A percentile compares a stretch with the other conserved stretches of the same genome.
Evolutionary conservation across 2,113 vertebrate species (phyloP).

Genomic region (Cisticola juncidis): DNA sequence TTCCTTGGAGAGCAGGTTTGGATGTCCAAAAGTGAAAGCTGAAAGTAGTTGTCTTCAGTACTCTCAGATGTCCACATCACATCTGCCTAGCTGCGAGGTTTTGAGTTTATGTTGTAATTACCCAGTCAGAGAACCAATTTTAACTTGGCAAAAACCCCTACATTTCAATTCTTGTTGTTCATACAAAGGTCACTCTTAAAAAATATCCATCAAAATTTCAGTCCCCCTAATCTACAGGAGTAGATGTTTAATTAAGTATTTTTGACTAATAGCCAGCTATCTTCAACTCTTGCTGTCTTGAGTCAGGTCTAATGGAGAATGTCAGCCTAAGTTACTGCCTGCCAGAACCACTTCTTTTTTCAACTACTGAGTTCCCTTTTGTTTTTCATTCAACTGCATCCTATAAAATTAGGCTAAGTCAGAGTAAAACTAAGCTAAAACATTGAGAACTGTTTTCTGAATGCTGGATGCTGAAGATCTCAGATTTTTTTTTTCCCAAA

Average conservation of each 20-base stretch:
- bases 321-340: background rate
- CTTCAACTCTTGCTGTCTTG: background rate
- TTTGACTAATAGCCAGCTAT: background rate
- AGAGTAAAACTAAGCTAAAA: background rate
- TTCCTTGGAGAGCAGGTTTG: background rate
- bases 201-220: background rate
- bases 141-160: background rate
- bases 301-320: background rate
- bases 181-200: background rate
- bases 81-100: background rate
- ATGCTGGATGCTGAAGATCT: background rate
- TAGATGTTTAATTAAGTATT: background rate
- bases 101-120: background rate
- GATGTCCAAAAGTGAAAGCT: rapidly evolving
- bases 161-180: background rate
- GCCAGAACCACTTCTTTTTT: background rate
- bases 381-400: background rate
- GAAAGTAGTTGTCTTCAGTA: background rate
- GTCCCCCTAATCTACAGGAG: background rate
- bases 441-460: background rate
- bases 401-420: background rate
- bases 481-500: background rate
- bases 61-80: background rate
- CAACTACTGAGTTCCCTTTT: background rate
- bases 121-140: background rate